Evolutionary conservation across 37 sponge, comb jelly and placozoan genomes (phyloP).

Genomic region (Chondrilla cf. caribensis): DNA sequence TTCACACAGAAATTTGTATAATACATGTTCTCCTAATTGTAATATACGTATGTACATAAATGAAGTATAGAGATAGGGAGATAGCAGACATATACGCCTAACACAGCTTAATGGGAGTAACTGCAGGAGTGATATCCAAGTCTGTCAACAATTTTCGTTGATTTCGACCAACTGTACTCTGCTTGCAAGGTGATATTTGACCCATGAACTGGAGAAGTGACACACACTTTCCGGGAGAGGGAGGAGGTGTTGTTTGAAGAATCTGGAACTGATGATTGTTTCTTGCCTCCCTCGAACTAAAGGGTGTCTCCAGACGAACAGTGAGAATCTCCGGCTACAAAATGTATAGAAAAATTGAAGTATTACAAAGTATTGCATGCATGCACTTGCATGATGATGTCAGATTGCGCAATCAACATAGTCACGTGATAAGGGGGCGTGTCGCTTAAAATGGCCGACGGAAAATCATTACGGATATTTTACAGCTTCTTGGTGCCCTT

Average conservation of each 20-base stretch:
- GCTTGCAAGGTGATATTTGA: slow-evolving; percentile 2
- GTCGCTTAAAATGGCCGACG: too few relatives aligned
- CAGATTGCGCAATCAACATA: too few relatives aligned
- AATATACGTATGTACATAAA: not conserved
- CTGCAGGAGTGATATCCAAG: slow-evolving; percentile 8
- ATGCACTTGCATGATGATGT: slow-evolving; percentile 1
- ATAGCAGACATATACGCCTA: not conserved
- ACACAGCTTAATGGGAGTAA: slow-evolving; percentile 13
- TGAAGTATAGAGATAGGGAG: not conserved
- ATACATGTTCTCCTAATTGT: too few relatives aligned
- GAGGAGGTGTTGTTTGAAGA: not conserved
- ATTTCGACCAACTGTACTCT: not conserved
- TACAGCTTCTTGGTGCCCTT: too few relatives aligned
- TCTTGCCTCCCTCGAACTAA: not conserved
- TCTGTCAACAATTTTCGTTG: not conserved
- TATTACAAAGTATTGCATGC: not conserved
- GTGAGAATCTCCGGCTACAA: slow-evolving; percentile 25
- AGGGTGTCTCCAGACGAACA: slow-evolving; percentile 7
- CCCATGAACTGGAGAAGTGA: slow-evolving; percentile 12
- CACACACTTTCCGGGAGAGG: not conserved
- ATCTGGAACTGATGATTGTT: not conserved
- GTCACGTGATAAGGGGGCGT: too few relatives aligned
- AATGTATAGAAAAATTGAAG: not conserved
- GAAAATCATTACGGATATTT: too few relatives aligned
- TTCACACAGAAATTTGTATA: too few relatives aligned